phyloP scores from a whole-genome alignment of 2,888 invertebrate genomes.

The Odontocerum albicorne region DNA sequence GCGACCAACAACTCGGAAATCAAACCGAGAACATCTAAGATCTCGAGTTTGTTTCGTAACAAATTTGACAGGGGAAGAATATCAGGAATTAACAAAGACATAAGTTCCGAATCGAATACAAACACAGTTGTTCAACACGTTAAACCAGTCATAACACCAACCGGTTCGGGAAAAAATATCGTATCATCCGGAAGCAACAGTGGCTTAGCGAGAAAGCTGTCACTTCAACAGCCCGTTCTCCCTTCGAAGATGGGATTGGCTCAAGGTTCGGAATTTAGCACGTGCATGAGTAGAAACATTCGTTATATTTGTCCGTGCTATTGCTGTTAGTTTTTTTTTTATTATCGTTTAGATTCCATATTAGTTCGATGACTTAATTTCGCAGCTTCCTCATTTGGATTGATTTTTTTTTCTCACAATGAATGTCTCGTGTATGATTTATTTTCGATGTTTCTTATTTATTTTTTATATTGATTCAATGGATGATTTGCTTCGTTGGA shows the following conservation, averaged over 20 bases:
- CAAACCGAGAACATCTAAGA: slow-evolving; percentile 45
- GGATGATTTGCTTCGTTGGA: too few species aligned
- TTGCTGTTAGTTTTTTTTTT: not conserved
- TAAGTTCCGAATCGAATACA: slow-evolving; percentile 18
- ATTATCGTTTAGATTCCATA: too few species aligned
- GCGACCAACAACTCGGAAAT: slow-evolving; percentile 49
- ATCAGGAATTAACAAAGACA: slow-evolving; percentile 9
- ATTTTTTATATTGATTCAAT: too few species aligned
- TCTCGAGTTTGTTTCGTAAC: slow-evolving; percentile 33
- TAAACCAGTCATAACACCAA: slow-evolving; percentile 21
- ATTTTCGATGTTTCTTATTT: too few species aligned
- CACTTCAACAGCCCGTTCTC: slow-evolving; percentile 51
- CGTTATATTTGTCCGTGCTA: not conserved
- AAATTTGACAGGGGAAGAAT: slow-evolving; percentile 34
- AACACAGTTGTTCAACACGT: slow-evolving; percentile 14
- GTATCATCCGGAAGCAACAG: slow-evolving; percentile 41
- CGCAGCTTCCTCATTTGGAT: too few species aligned
- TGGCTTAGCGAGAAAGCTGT: slow-evolving; percentile 56
- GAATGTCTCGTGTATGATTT: too few species aligned
- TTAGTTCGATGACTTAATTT: too few species aligned
- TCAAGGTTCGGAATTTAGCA: slow-evolving; percentile 44
- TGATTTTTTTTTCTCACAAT: too few species aligned
- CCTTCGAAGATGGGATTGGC: slow-evolving; percentile 57
- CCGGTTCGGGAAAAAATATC: slow-evolving; percentile 6
- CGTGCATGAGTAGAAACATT: slow-evolving; percentile 10